Evolutionary conservation across 2,797 vertebrate genomes (phyloP).

Genomic region (Calcarius lapponicus): DNA sequence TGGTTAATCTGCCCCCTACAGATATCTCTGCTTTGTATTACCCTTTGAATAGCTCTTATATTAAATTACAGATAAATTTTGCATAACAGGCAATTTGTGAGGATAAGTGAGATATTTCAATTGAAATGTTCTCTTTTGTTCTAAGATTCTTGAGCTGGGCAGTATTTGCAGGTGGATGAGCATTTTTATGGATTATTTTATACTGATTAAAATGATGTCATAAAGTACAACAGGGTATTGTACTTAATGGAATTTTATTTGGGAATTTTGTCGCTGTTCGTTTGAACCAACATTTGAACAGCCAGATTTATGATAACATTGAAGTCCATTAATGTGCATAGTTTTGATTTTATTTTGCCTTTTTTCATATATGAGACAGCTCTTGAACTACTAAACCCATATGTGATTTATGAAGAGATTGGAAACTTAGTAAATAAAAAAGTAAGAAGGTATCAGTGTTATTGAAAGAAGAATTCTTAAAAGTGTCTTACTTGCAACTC

Average conservation of each 20-base stretch:
- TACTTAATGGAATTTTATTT: not conserved
- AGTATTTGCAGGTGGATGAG: not conserved
- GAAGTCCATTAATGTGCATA: not conserved
- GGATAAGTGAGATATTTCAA: not conserved
- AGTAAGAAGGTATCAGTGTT: not conserved
- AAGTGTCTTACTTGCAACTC: not conserved
- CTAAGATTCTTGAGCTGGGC: not conserved
- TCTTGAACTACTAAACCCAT: not conserved
- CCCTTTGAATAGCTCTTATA: not conserved
- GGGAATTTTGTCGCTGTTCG: accelerated
- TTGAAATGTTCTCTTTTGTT: not conserved
- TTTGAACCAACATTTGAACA: not conserved
- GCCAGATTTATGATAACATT: not conserved
- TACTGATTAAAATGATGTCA: not conserved
- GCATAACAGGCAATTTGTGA: not conserved
- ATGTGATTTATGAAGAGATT: not conserved
- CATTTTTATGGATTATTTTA: not conserved
- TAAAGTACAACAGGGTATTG: not conserved
- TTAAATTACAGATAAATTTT: not conserved
- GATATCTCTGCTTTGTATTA: not conserved
- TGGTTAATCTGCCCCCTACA: not conserved
- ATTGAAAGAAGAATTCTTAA: not conserved
- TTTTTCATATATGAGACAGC: not conserved
- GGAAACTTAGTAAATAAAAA: not conserved
- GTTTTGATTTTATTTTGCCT: not conserved